Base-by-base conservation (phyloP, 2,797 vertebrate genomes). In the Poliocrania exsul region DNA sequence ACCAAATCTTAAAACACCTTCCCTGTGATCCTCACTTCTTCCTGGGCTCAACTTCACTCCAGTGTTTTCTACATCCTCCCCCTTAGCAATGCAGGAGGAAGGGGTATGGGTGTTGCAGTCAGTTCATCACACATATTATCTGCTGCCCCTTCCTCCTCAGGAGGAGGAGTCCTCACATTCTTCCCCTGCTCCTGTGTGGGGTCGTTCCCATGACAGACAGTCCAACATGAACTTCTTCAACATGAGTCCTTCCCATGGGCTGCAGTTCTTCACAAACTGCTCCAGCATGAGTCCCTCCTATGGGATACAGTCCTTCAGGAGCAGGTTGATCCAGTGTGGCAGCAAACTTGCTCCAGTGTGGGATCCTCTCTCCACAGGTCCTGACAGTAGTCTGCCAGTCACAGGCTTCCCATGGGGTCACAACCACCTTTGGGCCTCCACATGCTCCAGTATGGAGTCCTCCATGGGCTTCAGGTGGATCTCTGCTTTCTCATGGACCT, bases 121-220 rank as follows among this genome's bases (percentile, higher is more conserved):
- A 49, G 23, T 18, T 61, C 61, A 50, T 57, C n/a, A 56, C 11
- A 54, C 0, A 0, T 19, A 15, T 13, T 25, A 37, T 50, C 42
- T 64, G 50, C 10, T 23, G 16, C 17, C 57, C 20, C 17, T 56
- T 51, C 10, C 20, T 56, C 17, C 24, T 38, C 24, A 4, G 4
- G 24, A 14, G 2, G 9, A 44, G 24, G 28, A 26, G 29, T 35
- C 28, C 17, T 90, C 49, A 46, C 42, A 35, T 25, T 69, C 49
- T 50, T 69, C 9, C 10, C 9, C 24, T 69, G 20, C 21, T 69
- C 56, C 54, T 40, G 5, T 5, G 4, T 28, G 71, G 7, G 9
- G 4, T 23, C 20, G 15, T 21, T 78, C 14, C 42, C 38, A 40
- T 6, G n/a, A 15, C 6, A 33, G 3, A 38, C 50, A 50, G 33